Evolutionary conservation across 1,140 invertebrate genomes (phyloP).

Genomic region (Drosophila bocki): DNA sequence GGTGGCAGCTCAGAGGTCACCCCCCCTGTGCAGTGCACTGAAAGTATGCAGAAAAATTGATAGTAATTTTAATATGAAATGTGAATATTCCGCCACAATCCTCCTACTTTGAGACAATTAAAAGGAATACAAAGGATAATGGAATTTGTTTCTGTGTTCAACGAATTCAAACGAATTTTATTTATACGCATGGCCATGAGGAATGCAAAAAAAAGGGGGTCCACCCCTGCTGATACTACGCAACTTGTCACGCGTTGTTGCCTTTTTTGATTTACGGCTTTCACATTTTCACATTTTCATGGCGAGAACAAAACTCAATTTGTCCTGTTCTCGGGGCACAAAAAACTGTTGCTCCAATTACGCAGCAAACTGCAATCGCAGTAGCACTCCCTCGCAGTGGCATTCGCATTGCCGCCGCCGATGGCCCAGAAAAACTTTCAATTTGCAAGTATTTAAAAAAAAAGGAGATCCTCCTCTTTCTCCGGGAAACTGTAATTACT

Average conservation of each 20-base stretch:
- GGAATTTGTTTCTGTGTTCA: not conserved
- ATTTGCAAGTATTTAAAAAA: conserved; percentile 16
- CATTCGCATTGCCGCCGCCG: not conserved
- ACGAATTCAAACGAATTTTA: conserved; percentile 14
- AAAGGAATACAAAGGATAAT: not conserved
- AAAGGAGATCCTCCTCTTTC: not conserved
- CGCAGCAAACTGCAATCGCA: conserved; percentile 13
- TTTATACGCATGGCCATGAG: conserved; percentile 6
- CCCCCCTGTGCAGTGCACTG: too few relatives aligned
- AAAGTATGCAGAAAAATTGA: not conserved
- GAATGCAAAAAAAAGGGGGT: not conserved
- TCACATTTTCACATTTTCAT: conserved; percentile 20
- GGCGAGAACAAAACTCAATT: conserved; percentile 33
- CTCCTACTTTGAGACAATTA: not conserved
- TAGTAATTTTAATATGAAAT: not conserved
- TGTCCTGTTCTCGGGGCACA: conserved; percentile 27
- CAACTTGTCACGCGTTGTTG: conserved; percentile 23
- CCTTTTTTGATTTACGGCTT: conserved; percentile 33
- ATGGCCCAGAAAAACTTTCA: conserved; percentile 26
- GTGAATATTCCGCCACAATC: not conserved
- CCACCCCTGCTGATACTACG: not conserved
- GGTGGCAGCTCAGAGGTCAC: not conserved
- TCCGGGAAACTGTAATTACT: conserved; percentile 8
- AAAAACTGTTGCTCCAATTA: conserved; percentile 44
- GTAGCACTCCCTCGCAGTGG: not conserved